Conservation (phyloP, 2,113 vertebrate genomes). For the Corynorhinus townsendii region DNA sequence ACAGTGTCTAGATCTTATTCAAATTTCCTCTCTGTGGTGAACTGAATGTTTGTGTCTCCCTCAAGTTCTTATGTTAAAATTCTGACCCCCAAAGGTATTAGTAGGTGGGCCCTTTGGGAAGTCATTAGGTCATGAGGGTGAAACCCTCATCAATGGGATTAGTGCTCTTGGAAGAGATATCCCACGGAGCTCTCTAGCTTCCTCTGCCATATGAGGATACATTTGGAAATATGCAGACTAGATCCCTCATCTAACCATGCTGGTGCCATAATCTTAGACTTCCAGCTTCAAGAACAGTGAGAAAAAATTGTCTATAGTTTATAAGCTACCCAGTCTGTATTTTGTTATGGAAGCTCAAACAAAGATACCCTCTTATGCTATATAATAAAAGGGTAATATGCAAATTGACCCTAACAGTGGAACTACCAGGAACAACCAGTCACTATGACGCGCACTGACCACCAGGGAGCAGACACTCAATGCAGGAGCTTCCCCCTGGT, state of each 20-base stretch:
- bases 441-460: too few relatives aligned
- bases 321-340: not conserved
- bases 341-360: not conserved
- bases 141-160: not conserved
- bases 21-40: not conserved
- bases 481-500: too few relatives aligned
- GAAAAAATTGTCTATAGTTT: not conserved
- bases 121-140: not conserved
- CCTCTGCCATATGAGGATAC: not conserved
- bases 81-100: not conserved
- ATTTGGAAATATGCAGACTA: not conserved
- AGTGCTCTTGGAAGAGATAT: not conserved
- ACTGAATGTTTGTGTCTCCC: not conserved
- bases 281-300: not conserved
- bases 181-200: not conserved
- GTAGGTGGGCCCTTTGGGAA: not conserved
- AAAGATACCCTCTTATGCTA: not conserved
- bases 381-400: too few relatives aligned
- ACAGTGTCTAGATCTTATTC: not conserved
- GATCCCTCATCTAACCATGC: not conserved
- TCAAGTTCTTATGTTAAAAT: not conserved
- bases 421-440: too few relatives aligned
- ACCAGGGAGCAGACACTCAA: too few relatives aligned
- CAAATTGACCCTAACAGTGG: too few relatives aligned
- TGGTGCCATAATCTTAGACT: not conserved